Base-by-base conservation (phyloP, 2,113 vertebrate genomes). In the Plotosus lineatus region DNA sequence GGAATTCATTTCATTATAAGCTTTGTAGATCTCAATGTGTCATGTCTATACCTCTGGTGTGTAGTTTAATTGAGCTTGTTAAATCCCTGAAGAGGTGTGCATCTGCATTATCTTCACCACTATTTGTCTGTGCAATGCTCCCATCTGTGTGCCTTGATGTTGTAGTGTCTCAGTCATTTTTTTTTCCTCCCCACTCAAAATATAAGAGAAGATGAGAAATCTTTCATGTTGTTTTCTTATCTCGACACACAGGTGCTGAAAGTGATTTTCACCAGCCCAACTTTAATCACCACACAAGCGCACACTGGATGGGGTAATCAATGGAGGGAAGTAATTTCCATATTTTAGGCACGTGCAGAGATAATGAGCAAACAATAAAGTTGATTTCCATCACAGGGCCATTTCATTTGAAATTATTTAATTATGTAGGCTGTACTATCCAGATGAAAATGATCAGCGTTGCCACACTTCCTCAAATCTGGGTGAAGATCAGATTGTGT, bases 291-390 rank as follows among this genome's bases (percentile, higher is more conserved):
- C 40, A 31, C 82, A 71, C 40, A 61, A 78, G 44, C 42, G 65
- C 44, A 76, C 33, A 71, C 9, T 33, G 58, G 61, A 65, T 58
- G 72, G 65, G 40, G 50, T 81, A 81, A 75, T 65, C 71, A 75
- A 63, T 46, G 33, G 38, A 53, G 33, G 44, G 36, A 69, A 68
- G 60, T 76, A 26, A 82, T 82, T 76, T 68, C 73, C 50, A 50
- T 53, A 66, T 65, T 69, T 65, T 77, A 53, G 8, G 7, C 55
- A 69, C 58, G 75, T 58, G 50, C 65, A 65, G 42, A 65, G 61
- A 77, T 82, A 69, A 82, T 60, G 36, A 82, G 51, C 38, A 68
- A 76, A 82, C 80, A 82, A 82, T 58, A 53, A 53, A 65, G 51
- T 26, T 76, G 61, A 68, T 75, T 76, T 75, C 66, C 61, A 69